Evolutionary conservation across 2,888 invertebrate species (phyloP).

Genomic region (Spisula subtruncata): DNA sequence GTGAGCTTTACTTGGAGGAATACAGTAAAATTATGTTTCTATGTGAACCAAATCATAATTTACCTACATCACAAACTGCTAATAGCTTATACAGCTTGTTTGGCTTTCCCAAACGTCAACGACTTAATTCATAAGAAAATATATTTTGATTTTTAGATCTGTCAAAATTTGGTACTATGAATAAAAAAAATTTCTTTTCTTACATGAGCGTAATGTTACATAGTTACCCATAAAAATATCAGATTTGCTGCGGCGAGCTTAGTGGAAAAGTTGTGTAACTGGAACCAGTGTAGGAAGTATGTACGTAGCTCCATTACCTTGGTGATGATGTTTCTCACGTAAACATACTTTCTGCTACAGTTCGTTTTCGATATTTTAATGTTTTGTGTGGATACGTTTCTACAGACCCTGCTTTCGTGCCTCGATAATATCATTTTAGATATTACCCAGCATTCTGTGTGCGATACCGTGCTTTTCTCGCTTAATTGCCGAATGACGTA

Average conservation of each 20-base stretch:
- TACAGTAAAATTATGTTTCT: no score
- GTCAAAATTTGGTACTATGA: not conserved
- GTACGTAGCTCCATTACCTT: not conserved
- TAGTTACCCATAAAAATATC: not conserved
- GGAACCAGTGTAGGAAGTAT: not conserved
- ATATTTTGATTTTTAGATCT: not conserved
- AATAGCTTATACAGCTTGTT: no score
- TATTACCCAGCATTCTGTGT: conserved; percentile 4
- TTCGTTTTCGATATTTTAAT: conserved; percentile 12
- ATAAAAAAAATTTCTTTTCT: no score
- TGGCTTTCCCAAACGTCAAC: no score
- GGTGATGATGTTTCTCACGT: not conserved
- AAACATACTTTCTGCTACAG: conserved; percentile 8
- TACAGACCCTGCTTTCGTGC: conserved; percentile 22
- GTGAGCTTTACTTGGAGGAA: no score
- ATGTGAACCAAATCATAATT: no score
- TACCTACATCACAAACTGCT: no score
- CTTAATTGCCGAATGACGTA: not conserved
- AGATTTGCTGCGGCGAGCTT: not conserved
- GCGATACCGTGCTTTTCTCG: not conserved
- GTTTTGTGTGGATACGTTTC: conserved; percentile 23
- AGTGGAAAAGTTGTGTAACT: not conserved
- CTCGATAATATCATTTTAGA: not conserved
- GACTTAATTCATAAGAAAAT: not conserved
- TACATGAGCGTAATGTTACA: not conserved